Conservation (phyloP, 2,113 vertebrate species). For the Zingel zingel region DNA sequence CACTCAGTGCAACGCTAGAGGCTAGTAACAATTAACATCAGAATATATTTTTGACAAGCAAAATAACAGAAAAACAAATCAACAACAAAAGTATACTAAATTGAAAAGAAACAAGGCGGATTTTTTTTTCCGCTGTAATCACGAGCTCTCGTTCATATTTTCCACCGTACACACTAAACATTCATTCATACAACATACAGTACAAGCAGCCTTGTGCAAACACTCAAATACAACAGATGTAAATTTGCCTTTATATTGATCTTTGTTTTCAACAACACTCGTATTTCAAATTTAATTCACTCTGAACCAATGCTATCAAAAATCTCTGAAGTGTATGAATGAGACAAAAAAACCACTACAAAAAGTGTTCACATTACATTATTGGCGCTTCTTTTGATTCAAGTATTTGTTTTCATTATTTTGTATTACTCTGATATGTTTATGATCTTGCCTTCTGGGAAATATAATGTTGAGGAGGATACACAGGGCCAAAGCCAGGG, state of each 20-base stretch:
- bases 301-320: conserved; percentile 81
- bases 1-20: conserved; percentile 98
- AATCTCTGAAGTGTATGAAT: conserved; percentile 91
- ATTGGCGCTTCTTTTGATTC: conserved; percentile 97
- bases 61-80: conserved; percentile 80
- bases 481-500: conserved; percentile 79
- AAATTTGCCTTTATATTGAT: conserved; percentile 70
- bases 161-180: conserved; percentile 57
- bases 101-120: conserved; percentile 72
- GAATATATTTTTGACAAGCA: conserved; percentile 84
- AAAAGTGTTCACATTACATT: conserved; percentile 97
- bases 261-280: conserved; percentile 70
- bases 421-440: conserved; percentile 89
- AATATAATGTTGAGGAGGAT: conserved; percentile 76
- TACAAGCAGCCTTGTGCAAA: conserved; percentile 86
- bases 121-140: conserved; percentile 66
- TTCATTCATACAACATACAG: conserved; percentile 78
- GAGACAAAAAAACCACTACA: conserved; percentile 85
- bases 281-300: conserved; percentile 72
- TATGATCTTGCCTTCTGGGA: conserved; percentile 84
- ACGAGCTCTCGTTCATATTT: conserved; percentile 64
- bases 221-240: conserved; percentile 82
- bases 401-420: conserved; percentile 97
- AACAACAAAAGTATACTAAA: conserved; percentile 77
- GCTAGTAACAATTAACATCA: conserved; percentile 89